Conservation (phyloP, 2,113 vertebrate species). For the Poecile atricapillus region DNA sequence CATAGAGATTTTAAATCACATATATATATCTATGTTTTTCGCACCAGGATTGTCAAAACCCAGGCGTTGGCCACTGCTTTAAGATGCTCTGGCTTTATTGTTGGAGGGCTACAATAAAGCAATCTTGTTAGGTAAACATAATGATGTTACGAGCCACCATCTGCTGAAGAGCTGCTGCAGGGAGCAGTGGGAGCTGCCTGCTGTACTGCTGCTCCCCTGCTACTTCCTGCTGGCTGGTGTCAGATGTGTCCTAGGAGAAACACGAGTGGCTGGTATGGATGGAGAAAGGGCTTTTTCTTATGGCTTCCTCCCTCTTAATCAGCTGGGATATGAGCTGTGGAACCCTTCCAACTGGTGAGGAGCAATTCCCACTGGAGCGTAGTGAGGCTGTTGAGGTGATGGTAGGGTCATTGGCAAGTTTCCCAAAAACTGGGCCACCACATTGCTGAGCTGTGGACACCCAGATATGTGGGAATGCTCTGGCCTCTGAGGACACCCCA, state of each 20-base stretch:
- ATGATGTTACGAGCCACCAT: neutral
- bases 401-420: neutral
- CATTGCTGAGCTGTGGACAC: accelerated
- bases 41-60: neutral
- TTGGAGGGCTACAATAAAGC: slow-evolving; percentile 22
- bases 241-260: neutral
- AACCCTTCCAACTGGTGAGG: neutral
- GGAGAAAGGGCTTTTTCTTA: neutral
- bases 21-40: too few relatives aligned
- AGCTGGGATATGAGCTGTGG: neutral
- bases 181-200: neutral
- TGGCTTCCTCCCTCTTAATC: neutral
- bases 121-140: slow-evolving; percentile 42
- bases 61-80: neutral
- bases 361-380: accelerated
- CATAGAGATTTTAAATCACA: neutral
- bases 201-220: neutral
- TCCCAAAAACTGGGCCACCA: neutral
- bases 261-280: accelerated
- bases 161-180: neutral
- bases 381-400: neutral
- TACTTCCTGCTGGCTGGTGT: neutral
- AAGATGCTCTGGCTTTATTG: neutral
- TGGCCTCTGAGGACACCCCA: neutral
- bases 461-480: neutral